Evolutionary conservation across 2,113 vertebrate species (phyloP).

Genomic region (Gymnogyps californianus): DNA sequence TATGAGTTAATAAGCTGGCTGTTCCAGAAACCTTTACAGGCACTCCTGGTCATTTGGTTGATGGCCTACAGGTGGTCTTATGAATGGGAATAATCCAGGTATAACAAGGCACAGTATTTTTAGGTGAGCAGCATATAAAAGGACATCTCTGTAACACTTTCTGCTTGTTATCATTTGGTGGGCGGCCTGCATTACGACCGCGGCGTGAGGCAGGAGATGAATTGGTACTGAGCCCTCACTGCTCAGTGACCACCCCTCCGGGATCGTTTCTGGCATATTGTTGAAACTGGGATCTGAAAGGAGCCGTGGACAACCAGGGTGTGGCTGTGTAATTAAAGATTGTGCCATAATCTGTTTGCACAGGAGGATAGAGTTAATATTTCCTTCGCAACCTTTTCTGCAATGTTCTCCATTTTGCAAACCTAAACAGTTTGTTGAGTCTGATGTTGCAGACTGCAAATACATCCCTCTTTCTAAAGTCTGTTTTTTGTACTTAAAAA

Average conservation of each 20-base stretch:
- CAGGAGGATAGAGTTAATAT: background rate
- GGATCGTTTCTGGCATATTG: background rate
- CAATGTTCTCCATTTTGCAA: background rate
- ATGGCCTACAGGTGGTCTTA: background rate
- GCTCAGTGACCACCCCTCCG: background rate
- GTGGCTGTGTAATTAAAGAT: background rate
- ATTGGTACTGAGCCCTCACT: background rate
- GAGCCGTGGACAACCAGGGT: background rate
- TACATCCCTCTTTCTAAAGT: background rate
- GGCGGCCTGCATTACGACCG: accelerated
- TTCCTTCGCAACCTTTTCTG: background rate
- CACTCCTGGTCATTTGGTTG: background rate
- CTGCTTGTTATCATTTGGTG: background rate
- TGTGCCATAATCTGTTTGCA: background rate
- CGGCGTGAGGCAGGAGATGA: background rate
- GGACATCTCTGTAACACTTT: background rate
- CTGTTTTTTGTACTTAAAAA: background rate
- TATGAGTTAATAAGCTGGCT: background rate
- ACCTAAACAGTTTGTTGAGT: background rate
- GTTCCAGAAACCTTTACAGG: background rate
- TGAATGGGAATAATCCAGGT: background rate
- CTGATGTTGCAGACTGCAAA: background rate
- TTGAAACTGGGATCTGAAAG: background rate
- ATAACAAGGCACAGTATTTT: background rate
- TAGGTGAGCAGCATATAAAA: background rate